Base-by-base conservation (phyloP, 2,797 vertebrate species). In the Leontocebus nigricollis region DNA sequence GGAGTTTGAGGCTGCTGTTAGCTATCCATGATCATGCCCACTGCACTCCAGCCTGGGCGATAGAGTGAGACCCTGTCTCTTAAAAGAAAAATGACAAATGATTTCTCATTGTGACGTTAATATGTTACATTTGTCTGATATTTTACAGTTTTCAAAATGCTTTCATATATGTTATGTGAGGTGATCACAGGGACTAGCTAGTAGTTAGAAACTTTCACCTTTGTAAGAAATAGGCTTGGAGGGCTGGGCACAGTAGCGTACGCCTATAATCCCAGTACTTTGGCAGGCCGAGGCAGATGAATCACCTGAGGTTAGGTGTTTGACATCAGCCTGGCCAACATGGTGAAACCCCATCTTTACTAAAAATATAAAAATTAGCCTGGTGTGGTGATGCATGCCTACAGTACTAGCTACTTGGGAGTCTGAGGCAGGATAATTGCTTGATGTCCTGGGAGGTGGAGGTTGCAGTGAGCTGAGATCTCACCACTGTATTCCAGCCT, bases 71-170 rank as follows among this genome's bases (percentile, higher is more conserved):
- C 15, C 61, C 15, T n/a, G 15, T 67, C 33, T 67, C 7, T n/a
- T 67, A n/a, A 67, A 67, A 67, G 61, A 67, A 67, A 67, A 67
- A 67, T 67, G 61, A n/a, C 61, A 70, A 82, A 22, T 30, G 8
- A 72, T 73, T 92, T 83, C 70, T 96, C 19, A 24, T 52, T 80
- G 4, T 27, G 61, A 55, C 0, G 0, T 57, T 76, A 44, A 36
- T 36, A 12, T 57, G 27, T 39, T 92, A 64, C 41, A 19, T 83
- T 88, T 85, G 33, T 70, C 72, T 85, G 90, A 30, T 41, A 41
- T 93, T 93, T 73, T 44, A 48, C 11, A 5, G n/a, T 92, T 95
- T 64, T 41, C 70, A 84, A 95, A 88, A 94, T 92, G n/a, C 13
- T 85, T 88, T 95, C 59, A 12, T 79, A 17, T 24, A 26, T 48